Conservation (phyloP, 2,888 invertebrate species). For the Ypsolopha scabrella region DNA sequence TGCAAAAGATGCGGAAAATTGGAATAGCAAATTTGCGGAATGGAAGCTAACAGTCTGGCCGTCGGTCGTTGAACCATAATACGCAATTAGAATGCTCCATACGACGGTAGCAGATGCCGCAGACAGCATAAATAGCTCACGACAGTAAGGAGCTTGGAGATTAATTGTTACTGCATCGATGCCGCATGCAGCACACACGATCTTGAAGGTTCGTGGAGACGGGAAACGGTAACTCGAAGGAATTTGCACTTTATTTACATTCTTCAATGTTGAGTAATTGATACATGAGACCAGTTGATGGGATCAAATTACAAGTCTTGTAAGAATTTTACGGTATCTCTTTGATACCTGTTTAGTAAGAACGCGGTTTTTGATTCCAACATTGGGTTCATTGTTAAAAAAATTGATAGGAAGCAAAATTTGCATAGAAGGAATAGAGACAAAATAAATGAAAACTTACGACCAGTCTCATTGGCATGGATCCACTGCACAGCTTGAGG, state of each 20-base stretch:
- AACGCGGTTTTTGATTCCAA: too few relatives aligned
- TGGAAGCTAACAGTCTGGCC: slow-evolving; percentile 31
- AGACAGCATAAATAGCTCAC: slow-evolving; percentile 61
- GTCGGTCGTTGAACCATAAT: slow-evolving; percentile 61
- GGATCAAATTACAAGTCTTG: too few relatives aligned
- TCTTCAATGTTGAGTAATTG: too few relatives aligned
- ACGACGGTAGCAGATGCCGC: slow-evolving; percentile 43
- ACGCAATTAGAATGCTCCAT: slow-evolving; percentile 68
- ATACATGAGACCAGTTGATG: too few relatives aligned
- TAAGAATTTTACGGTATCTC: too few relatives aligned
- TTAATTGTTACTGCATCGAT: slow-evolving; percentile 45
- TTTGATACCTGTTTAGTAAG: too few relatives aligned
- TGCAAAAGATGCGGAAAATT: slow-evolving; percentile 17
- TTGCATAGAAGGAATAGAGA: too few relatives aligned
- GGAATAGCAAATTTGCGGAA: slow-evolving; percentile 52
- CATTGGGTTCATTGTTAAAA: too few relatives aligned
- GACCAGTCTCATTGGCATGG: slow-evolving; percentile 75
- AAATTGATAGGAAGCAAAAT: too few relatives aligned
- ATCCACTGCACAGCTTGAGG: slow-evolving; percentile 90
- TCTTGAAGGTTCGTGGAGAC: not conserved
- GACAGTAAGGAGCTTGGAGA: slow-evolving; percentile 37
- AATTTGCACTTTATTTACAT: too few relatives aligned
- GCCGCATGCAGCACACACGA: not conserved
- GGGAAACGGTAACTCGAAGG: not conserved
- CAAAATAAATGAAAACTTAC: slow-evolving; percentile 26